These are phyloP conservation scores for Xestoiulus laeticollis DNA, from an alignment of 2,888 invertebrate species.

Conservation along the genomic window DNA sequence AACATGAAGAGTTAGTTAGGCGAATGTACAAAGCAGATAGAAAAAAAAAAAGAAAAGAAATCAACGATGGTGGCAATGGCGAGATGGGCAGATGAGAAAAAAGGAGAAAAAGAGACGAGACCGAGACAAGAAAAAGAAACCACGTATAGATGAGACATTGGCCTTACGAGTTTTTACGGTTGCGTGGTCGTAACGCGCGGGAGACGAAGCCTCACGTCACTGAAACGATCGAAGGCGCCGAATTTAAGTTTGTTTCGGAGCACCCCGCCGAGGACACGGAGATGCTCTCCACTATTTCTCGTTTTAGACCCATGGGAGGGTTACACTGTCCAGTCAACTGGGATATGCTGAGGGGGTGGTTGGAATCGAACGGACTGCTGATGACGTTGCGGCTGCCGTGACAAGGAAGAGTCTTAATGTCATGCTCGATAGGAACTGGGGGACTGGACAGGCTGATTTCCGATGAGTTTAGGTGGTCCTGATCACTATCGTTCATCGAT, in stretches of 20 bases:
- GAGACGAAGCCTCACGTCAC: slow-evolving; percentile 50
- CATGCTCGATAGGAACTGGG: slow-evolving; percentile 55
- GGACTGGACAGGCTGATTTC: slow-evolving; percentile 62
- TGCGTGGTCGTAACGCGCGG: neutral
- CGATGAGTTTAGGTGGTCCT: slow-evolving; percentile 58
- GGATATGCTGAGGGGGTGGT: slow-evolving; percentile 90
- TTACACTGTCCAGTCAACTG: slow-evolving; percentile 72
- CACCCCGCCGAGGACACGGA: slow-evolving; percentile 34
- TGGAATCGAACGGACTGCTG: slow-evolving; percentile 78
- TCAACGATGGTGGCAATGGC: slow-evolving; percentile 12
- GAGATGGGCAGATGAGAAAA: slow-evolving; percentile 13
- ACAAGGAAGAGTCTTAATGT: slow-evolving; percentile 73
- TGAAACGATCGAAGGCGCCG: slow-evolving; percentile 54
- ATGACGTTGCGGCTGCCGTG: slow-evolving; percentile 76
- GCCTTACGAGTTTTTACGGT: neutral
- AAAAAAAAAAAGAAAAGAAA: neutral
- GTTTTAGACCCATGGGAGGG: slow-evolving; percentile 52
- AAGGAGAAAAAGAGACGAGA: neutral
- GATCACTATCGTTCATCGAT: slow-evolving; percentile 66
- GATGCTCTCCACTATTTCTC: slow-evolving; percentile 40
- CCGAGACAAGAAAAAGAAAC: slow-evolving; percentile 29
- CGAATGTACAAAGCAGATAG: slow-evolving; percentile 24
- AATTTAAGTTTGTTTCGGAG: slow-evolving; percentile 29
- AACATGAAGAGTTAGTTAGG: neutral
- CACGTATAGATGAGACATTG: slow-evolving; percentile 34